Conservation (phyloP, 2,797 vertebrate genomes). For the Lithobates pipiens region DNA sequence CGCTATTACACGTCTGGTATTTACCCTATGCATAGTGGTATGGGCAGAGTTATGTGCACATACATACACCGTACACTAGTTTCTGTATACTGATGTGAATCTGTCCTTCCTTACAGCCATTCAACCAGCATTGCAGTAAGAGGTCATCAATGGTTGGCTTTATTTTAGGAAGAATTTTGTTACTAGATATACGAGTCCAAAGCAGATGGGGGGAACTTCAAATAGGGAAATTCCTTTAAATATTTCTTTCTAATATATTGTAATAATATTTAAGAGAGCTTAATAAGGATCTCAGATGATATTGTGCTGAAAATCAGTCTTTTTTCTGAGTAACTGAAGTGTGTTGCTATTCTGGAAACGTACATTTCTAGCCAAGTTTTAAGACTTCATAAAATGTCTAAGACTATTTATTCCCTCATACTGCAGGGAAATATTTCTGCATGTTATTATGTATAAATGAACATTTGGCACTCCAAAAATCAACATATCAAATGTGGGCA, state of each 20-base stretch:
- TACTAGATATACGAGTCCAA: too few relatives aligned
- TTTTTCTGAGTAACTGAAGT: slow-evolving; percentile 22
- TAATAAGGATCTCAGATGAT: slow-evolving; percentile 3
- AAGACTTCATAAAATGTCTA: slow-evolving; percentile 14
- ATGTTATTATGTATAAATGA: slow-evolving; percentile 52
- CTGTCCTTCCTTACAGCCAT: too few relatives aligned
- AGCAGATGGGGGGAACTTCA: too few relatives aligned
- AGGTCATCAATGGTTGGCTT: too few relatives aligned
- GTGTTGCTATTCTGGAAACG: slow-evolving; percentile 15
- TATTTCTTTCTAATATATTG: background rate
- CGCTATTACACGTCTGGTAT: too few relatives aligned
- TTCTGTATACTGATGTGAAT: too few relatives aligned
- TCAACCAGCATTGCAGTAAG: too few relatives aligned
- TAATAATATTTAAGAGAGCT: slow-evolving; percentile 1
- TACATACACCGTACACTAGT: too few relatives aligned
- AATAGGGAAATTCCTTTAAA: background rate
- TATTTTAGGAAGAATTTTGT: too few relatives aligned
- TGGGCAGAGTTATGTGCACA: too few relatives aligned
- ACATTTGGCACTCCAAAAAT: slow-evolving; percentile 31
- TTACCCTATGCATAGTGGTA: too few relatives aligned
- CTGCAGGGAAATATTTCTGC: slow-evolving; percentile 28
- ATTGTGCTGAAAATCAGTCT: slow-evolving; percentile 14
- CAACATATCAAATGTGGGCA: slow-evolving; percentile 24
- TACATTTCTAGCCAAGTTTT: slow-evolving; percentile 25
- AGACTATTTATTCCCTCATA: slow-evolving; percentile 30